Evolutionary conservation across 1,140 invertebrate species (phyloP), one percentile per base, ranked within the genome.

Genomic region (Metaphire vulgaris): DNA sequence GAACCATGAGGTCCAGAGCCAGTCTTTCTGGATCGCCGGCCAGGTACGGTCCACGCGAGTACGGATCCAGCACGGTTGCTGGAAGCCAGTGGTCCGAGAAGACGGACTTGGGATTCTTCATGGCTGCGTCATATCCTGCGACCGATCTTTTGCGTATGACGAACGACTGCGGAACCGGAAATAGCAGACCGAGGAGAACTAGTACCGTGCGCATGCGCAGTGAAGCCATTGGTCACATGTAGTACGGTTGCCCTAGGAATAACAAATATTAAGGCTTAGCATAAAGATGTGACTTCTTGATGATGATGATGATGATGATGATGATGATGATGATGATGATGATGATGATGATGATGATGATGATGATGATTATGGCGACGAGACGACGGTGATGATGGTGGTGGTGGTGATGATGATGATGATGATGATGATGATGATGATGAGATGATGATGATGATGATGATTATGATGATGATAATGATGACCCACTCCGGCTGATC

Each of bases 281-380:
- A n/a, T n/a, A n/a, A n/a, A n/a, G n/a, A n/a, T n/a, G n/a, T n/a
- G n/a, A n/a, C n/a, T n/a, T n/a, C n/a, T n/a, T 31, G 67, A 33
- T 12, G 26, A 12, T 30, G 34, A 64, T 70, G 28, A 21, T 26
- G 26, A 32, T 67, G 64, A 75, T 32, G 29, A 33, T 30, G 34
- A 29, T 41, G 33, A 72, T 65, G 75, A 34, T 67, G 74, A 70
- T n/a, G 21, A 67, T 71, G 30, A 76, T 33, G 67, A 74, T 66
- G 68, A n/a, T 69, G 76, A 77, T 67, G 31, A 75, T 74, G 67
- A 75, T 76, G 70, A 76, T 65, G 67, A 70, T 30, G 65, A 28
- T 34, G 41, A 56, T 56, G 41, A 56, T 56, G 41, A 56, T 56
- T 12, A 56, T 56, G 21, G 21, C 6, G 41, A 73, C 30, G 33